Evolutionary conservation across 2,113 vertebrate genomes (phyloP).

Genomic region (Vanacampus margaritifer): DNA sequence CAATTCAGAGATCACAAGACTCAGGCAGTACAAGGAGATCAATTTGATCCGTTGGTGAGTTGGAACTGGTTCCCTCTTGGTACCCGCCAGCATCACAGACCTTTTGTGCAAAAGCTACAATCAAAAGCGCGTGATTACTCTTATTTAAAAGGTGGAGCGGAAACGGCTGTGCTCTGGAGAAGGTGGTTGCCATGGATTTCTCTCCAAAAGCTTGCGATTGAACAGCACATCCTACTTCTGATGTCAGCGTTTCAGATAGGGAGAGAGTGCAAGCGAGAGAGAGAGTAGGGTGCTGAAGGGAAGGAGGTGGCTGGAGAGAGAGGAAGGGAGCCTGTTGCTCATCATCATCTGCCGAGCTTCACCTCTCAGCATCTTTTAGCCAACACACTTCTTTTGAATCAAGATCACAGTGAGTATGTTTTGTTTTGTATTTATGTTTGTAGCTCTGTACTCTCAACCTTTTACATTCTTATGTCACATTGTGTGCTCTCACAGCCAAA

Average conservation of each 20-base stretch:
- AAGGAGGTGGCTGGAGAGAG: conserved; percentile 3
- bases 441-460: not conserved
- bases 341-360: conserved; percentile 54
- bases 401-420: conserved; percentile 52
- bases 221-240: conserved; percentile 74
- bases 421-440: not conserved
- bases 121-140: conserved; percentile 51
- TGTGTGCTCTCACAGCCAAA: not conserved
- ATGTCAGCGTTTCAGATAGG: conserved; percentile 66
- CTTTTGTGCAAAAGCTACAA: conserved; percentile 28
- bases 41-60: conserved; percentile 49
- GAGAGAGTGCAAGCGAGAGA: conserved; percentile 4
- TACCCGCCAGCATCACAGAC: not conserved
- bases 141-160: conserved; percentile 45
- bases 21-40: conserved; percentile 6
- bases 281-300: not conserved
- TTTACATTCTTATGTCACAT: not conserved
- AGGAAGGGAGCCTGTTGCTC: conserved; percentile 72
- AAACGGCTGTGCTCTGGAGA: conserved; percentile 38
- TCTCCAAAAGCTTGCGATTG: conserved; percentile 69
- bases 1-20: conserved; percentile 43
- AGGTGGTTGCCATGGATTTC: conserved; percentile 78
- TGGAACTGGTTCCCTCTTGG: conserved; percentile 19
- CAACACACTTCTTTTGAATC: conserved; percentile 15
- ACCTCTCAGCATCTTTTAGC: conserved; percentile 27